Conservation (phyloP, 2,888 invertebrate genomes). For the Coenonympha glycerion region DNA sequence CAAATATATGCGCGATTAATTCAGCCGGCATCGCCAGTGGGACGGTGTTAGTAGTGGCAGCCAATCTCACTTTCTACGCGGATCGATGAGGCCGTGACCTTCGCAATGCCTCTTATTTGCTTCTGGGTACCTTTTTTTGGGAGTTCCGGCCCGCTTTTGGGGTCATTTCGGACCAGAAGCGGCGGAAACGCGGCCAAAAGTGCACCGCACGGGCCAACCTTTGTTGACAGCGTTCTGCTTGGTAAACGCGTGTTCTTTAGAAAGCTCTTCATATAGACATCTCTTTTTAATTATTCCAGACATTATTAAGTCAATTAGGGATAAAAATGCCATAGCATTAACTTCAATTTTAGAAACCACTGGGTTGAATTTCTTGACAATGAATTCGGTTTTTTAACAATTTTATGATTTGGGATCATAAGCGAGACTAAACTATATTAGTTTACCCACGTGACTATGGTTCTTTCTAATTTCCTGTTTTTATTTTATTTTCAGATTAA, state of each 20-base stretch:
- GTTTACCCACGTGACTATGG: too few relatives aligned
- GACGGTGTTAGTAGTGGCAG: constrained; percentile 76
- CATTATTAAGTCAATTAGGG: too few relatives aligned
- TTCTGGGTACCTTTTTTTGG: constrained; percentile 58
- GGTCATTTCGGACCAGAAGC: neutral
- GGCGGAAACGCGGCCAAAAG: neutral
- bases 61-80: constrained; percentile 75
- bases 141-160: constrained; percentile 2
- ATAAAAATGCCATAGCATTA: too few relatives aligned
- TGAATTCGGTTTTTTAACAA: too few relatives aligned
- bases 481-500: too few relatives aligned
- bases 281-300: too few relatives aligned
- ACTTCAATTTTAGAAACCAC: too few relatives aligned
- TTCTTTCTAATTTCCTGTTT: too few relatives aligned
- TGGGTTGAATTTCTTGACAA: too few relatives aligned
- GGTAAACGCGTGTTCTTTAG: neutral
- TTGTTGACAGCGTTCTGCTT: neutral
- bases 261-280: too few relatives aligned
- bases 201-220: neutral
- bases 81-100: constrained; percentile 76
- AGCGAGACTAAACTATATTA: too few relatives aligned
- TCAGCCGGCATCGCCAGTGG: constrained; percentile 76
- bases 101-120: constrained; percentile 69
- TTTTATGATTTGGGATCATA: too few relatives aligned
- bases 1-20: constrained; percentile 78